Percentiles rank a stretch among this genome's conserved stretches.
phyloP scores from a whole-genome alignment of 2,797 vertebrate species.

The Serranus cabrilla region DNA sequence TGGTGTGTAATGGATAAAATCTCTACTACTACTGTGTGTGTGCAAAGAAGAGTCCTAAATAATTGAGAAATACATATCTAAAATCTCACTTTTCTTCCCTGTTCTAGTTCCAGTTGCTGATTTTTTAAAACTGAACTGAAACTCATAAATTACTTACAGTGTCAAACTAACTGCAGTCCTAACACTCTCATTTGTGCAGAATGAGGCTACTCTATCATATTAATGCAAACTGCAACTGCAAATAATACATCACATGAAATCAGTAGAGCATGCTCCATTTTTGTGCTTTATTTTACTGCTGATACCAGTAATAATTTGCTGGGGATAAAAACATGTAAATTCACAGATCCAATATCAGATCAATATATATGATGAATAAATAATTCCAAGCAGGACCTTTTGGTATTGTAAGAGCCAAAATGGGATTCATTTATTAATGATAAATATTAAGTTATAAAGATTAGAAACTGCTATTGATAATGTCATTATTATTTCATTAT shows the following conservation, averaged over 20 bases:
- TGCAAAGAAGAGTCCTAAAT: no score
- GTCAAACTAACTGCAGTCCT: not conserved
- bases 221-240: not conserved
- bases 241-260: not conserved
- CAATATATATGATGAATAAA: not conserved
- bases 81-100: constrained; percentile 4
- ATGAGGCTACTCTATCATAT: not conserved
- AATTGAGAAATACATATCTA: not conserved
- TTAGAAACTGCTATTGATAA: no score
- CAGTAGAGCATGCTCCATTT: not conserved
- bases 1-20: no score
- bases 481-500: no score
- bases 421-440: no score
- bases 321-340: not conserved
- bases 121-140: no score
- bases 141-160: not conserved
- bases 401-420: not conserved
- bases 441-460: no score
- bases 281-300: not conserved
- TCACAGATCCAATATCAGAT: not conserved
- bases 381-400: not conserved
- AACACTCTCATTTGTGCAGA: not conserved
- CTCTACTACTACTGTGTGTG: no score
- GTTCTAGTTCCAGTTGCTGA: not conserved
- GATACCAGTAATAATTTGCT: not conserved